Percentiles rank a stretch among this genome's conserved stretches.
phyloP scores from a whole-genome alignment of 2,797 vertebrate species.

The Vipera ursinii region DNA sequence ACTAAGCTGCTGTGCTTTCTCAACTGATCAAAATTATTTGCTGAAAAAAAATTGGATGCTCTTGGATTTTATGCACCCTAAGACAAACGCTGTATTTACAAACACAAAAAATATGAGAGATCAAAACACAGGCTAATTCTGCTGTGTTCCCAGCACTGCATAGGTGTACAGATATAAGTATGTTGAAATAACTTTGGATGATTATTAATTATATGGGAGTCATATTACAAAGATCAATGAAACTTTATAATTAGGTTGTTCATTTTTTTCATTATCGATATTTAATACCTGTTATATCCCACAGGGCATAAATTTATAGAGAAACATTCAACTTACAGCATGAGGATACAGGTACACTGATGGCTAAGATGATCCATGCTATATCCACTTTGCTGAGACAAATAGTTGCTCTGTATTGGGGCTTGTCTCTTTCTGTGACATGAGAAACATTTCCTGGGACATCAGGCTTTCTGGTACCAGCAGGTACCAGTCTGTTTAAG shows the following conservation, averaged over 20 bases:
- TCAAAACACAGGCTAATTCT: background rate
- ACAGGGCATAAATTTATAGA: background rate
- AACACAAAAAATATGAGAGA: background rate
- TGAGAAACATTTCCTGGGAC: slow-evolving; percentile 82
- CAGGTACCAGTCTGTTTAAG: slow-evolving; percentile 86
- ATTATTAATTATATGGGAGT: background rate
- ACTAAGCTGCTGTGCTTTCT: background rate
- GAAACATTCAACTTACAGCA: slow-evolving; percentile 87
- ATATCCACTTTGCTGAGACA: slow-evolving; percentile 96
- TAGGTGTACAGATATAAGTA: background rate
- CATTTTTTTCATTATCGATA: background rate
- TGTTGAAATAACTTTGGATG: background rate
- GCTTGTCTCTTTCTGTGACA: slow-evolving; percentile 78
- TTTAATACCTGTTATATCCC: background rate
- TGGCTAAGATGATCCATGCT: slow-evolving; percentile 93
- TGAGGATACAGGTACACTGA: slow-evolving; percentile 92
- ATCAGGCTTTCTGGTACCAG: slow-evolving; percentile 81
- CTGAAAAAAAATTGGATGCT: background rate
- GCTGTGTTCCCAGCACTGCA: background rate
- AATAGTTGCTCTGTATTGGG: slow-evolving; percentile 81
- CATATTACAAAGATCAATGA: background rate
- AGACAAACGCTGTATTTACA: background rate
- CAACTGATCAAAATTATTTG: background rate
- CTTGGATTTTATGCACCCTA: background rate
- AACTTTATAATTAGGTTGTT: background rate